phyloP scores from a whole-genome alignment of 2,888 invertebrate species.

The Drosophila engyochracea region DNA sequence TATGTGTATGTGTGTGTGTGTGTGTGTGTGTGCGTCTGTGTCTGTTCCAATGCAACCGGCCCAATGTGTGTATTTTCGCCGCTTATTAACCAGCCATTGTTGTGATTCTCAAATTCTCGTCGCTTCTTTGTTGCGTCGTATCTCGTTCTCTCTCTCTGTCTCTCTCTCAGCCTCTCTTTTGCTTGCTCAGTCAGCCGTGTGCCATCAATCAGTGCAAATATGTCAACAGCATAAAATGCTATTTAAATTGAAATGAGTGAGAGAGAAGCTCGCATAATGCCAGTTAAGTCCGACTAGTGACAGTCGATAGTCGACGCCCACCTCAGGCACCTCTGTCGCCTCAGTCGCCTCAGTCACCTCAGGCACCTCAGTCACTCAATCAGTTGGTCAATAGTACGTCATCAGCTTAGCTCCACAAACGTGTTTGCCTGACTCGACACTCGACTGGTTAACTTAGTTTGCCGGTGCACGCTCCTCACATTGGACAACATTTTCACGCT shows the following conservation, averaged over 20 bases:
- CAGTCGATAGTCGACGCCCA: constrained; percentile 53
- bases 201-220: constrained; percentile 64
- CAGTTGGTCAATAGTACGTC: constrained; percentile 48
- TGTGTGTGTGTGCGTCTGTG: neutral
- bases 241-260: constrained; percentile 26
- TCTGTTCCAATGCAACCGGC: constrained; percentile 6
- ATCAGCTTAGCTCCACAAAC: constrained; percentile 47
- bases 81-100: constrained; percentile 73
- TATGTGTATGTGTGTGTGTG: constrained; percentile 13
- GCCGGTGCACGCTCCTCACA: constrained; percentile 70
- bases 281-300: constrained; percentile 66
- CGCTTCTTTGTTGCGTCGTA: constrained; percentile 4
- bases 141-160: neutral
- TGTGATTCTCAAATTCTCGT: constrained; percentile 13
- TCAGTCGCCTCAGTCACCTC: constrained; percentile 14
- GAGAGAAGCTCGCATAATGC: constrained; percentile 61
- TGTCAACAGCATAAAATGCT: constrained; percentile 63
- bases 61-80: constrained; percentile 10
- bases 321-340: constrained; percentile 31
- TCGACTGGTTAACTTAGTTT: constrained; percentile 65
- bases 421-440: constrained; percentile 34
- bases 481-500: constrained; percentile 57
- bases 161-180: neutral
- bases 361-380: constrained; percentile 33
- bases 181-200: constrained; percentile 15